A percentile compares a stretch with the other conserved stretches of the same genome.
Evolutionary conservation across 2,797 vertebrate species (phyloP).

Genomic region (Lophura swinhoii): DNA sequence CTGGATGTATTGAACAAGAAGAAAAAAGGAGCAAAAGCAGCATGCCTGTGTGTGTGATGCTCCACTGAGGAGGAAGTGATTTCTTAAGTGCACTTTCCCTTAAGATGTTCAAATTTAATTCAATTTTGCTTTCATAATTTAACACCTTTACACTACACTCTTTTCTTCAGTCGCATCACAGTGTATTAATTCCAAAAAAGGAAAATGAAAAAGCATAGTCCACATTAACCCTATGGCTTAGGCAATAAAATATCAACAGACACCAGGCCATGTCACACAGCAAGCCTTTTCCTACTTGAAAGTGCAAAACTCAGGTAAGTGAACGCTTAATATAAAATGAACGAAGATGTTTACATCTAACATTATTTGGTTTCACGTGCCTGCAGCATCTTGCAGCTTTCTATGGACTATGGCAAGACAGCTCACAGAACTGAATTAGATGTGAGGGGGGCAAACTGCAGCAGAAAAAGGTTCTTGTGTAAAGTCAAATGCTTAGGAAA

Average conservation of each 20-base stretch:
- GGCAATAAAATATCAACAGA: neutral
- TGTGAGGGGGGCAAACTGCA: accelerated
- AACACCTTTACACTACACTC: neutral
- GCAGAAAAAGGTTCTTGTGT: neutral
- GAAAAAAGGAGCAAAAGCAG: neutral
- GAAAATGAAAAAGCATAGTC: neutral
- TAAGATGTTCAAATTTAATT: slow-evolving; percentile 5
- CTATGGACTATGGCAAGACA: neutral
- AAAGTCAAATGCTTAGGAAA: neutral
- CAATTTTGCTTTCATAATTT: slow-evolving; percentile 11
- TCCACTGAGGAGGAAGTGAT: neutral
- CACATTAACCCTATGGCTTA: neutral
- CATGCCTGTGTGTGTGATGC: neutral
- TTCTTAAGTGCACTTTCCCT: slow-evolving; percentile 12
- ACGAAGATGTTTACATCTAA: neutral
- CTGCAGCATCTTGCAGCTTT: neutral
- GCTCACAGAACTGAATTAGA: neutral
- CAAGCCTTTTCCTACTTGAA: neutral
- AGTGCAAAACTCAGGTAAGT: neutral
- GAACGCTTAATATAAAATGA: neutral
- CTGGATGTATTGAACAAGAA: neutral
- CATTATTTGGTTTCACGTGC: neutral
- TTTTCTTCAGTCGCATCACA: neutral
- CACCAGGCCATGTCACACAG: neutral
- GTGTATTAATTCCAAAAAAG: neutral